These are phyloP conservation scores for Tychaedon coryphoeus DNA, from an alignment of 2,113 vertebrate species.

Conservation along the genomic window DNA sequence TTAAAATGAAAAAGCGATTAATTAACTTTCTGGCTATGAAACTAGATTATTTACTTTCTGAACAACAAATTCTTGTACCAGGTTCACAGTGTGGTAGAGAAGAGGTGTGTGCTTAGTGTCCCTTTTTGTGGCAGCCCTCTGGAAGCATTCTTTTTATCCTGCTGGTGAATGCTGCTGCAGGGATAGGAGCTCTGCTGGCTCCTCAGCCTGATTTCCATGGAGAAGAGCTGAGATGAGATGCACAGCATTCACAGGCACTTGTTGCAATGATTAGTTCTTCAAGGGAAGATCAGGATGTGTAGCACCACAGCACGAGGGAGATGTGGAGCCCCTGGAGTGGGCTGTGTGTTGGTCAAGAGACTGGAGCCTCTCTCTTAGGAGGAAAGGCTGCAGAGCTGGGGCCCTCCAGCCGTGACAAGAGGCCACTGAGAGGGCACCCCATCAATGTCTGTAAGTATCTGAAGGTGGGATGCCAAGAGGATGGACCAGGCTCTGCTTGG, in stretches of 20 bases:
- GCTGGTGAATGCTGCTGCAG: not conserved
- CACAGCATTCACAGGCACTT: not conserved
- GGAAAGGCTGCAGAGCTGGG: not conserved
- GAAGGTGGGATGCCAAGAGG: not conserved
- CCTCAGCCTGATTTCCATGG: not conserved
- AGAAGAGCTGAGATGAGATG: not conserved
- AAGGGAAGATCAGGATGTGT: not conserved
- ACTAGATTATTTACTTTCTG: not conserved
- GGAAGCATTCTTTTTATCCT: not conserved
- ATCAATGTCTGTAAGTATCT: not conserved
- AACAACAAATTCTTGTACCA: not conserved
- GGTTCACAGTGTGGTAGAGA: not conserved
- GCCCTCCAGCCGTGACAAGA: not conserved
- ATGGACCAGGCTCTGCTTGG: too few species aligned
- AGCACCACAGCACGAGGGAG: not conserved
- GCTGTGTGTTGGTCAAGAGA: rapidly evolving
- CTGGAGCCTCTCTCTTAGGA: not conserved
- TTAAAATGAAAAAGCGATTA: not conserved
- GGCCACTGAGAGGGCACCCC: too few species aligned
- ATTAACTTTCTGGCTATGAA: not conserved
- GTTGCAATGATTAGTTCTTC: not conserved
- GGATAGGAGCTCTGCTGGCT: not conserved
- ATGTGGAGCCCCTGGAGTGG: not conserved
- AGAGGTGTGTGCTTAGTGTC: not conserved
- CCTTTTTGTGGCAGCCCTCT: not conserved